A percentile compares a stretch with the other conserved stretches of the same genome.
Conservation (phyloP, 2,113 vertebrate genomes). For the Protobothrops flavoviridis region DNA sequence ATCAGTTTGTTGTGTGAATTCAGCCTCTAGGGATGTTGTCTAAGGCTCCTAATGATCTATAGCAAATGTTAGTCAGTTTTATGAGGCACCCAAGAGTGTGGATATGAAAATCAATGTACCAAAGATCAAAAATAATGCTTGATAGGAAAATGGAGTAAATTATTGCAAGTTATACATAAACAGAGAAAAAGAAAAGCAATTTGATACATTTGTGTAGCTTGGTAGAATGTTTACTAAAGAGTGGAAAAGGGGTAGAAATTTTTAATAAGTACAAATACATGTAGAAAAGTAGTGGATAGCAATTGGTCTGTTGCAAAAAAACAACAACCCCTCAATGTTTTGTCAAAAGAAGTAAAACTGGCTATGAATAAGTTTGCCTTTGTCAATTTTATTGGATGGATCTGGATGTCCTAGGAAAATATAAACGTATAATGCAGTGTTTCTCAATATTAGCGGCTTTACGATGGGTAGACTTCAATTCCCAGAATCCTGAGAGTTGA, state of each 20-base stretch:
- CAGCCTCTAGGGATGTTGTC: neutral
- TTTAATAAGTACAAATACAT: neutral
- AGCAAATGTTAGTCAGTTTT: neutral
- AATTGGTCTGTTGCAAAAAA: neutral
- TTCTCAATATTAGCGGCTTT: neutral
- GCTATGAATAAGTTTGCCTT: neutral
- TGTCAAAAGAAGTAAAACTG: neutral
- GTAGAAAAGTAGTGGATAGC: neutral
- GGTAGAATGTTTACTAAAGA: neutral
- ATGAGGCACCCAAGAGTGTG: neutral
- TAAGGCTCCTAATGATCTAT: neutral
- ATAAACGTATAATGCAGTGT: neutral
- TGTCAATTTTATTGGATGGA: neutral
- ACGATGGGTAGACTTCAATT: neutral
- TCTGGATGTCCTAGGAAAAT: neutral
- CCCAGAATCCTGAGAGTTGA: neutral
- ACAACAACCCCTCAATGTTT: neutral
- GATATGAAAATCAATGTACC: neutral
- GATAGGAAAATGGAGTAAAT: neutral
- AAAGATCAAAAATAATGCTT: neutral
- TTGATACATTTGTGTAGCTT: neutral
- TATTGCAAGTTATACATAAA: neutral
- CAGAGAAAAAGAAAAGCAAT: neutral
- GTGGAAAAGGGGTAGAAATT: neutral
- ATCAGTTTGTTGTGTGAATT: neutral